Evolutionary conservation across 2,888 invertebrate genomes (phyloP), one percentile per base, ranked within the genome.

Genomic region (Amphipoea oculea): DNA sequence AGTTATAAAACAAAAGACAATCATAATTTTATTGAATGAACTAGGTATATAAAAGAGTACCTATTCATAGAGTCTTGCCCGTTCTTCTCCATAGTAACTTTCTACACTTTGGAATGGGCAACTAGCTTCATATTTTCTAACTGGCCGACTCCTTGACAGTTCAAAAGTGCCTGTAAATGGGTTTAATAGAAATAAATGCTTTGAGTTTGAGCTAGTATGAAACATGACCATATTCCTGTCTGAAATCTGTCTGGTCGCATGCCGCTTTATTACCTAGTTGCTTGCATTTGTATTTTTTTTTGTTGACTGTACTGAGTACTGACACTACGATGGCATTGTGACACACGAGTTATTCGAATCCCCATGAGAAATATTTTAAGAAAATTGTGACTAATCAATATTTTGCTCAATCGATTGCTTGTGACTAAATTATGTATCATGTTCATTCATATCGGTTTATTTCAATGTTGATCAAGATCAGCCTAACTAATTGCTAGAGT

Each of bases 231-330:
- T 29, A 72, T 45, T 75, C 4, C 9, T 42, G 20, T 14, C n/a
- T 42, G 29, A 20, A n/a, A n/a, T 17, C 42, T 6, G 11, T 60
- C n/a, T 36, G 48, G 23, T 23, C 0, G 23, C 36, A 1, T 40
- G 23, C 4, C 40, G 20, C 1, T 17, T 36, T 48, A 48, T 54
- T 23, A n/a, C n/a, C n/a, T n/a, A 20, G 17, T 20, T 62, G 11
- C 17, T 12, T 29, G 29, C 51, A 29, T 75, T 5, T 36, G 9
- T 73, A 75, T 45, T 1, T 4, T 45, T 0, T 77, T 65, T 54
- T 77, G 45, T n/a, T 45, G 17, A 36, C 36, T 45, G 45, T 77
- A 77, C 76, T 65, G 63, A 17, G 4, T 29, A 23, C 3, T n/a
- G 23, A 65, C 7, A 4, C 36, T 4, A 54, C 29, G n/a, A 14